Evolutionary conservation across 1,140 invertebrate species (phyloP).

Genomic region (Orius laevigatus): DNA sequence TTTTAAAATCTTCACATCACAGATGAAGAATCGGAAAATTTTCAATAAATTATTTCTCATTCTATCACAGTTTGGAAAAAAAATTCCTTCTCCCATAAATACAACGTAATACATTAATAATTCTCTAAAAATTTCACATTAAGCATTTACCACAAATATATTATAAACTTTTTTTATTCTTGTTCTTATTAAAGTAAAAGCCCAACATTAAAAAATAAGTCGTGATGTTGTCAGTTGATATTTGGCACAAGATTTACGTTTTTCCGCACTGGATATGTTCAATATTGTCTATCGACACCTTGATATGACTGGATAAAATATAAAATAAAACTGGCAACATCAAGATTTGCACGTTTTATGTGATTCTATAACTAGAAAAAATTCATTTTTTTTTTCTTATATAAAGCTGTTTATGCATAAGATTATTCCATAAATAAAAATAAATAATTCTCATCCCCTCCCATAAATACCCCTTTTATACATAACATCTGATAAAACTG

Average conservation of each 20-base stretch:
- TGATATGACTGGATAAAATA: slow-evolving; percentile 1
- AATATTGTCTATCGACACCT: slow-evolving; percentile 2
- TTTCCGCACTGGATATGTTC: slow-evolving; percentile 6
- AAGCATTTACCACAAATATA: neutral
- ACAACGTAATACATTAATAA: slow-evolving; percentile 3
- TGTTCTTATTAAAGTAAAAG: neutral
- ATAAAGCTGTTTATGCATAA: slow-evolving; percentile 16
- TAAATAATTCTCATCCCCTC: slow-evolving; percentile 17
- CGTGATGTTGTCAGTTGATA: slow-evolving; percentile 15
- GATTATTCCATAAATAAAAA: slow-evolving; percentile 14
- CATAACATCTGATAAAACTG: slow-evolving; percentile 18
- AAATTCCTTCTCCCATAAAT: slow-evolving; percentile 10
- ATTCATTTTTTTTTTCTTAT: slow-evolving; percentile 2
- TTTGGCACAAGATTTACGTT: slow-evolving; percentile 10
- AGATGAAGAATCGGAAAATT: slow-evolving; percentile 3
- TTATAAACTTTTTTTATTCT: neutral
- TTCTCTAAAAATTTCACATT: neutral
- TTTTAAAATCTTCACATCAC: slow-evolving; percentile 1
- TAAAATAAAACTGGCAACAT: slow-evolving; percentile 15
- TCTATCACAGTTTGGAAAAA: slow-evolving; percentile 15
- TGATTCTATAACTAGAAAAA: slow-evolving; percentile 2
- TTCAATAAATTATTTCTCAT: slow-evolving; percentile 7
- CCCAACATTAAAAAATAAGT: slow-evolving; percentile 1
- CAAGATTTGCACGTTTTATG: slow-evolving; percentile 9
- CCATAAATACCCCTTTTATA: slow-evolving; percentile 18